phyloP scores from a whole-genome alignment of 2,888 invertebrate genomes.

The Perizoma flavofasciatum region DNA sequence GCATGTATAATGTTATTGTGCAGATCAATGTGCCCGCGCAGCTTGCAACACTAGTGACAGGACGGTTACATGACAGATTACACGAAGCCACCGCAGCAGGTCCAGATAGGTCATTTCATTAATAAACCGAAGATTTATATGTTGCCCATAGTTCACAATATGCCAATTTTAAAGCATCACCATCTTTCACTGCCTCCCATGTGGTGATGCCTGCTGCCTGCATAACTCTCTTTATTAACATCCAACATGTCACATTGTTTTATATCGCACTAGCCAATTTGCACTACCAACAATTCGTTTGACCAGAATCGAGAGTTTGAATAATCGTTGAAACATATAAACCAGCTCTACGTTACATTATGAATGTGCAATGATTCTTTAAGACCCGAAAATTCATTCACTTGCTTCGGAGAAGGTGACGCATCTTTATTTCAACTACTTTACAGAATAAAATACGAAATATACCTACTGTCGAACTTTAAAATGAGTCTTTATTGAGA shows the following conservation, averaged over 20 bases:
- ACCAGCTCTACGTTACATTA: conserved; percentile 41
- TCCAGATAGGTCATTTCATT: conserved; percentile 49
- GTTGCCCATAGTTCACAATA: conserved; percentile 20
- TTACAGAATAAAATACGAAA: conserved; percentile 1
- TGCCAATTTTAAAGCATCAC: conserved; percentile 10
- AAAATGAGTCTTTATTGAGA: conserved; percentile 13
- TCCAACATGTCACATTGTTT: conserved; percentile 49
- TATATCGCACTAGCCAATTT: conserved; percentile 52
- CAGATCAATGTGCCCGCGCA: conserved; percentile 50
- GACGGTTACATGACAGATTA: conserved; percentile 66
- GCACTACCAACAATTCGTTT: conserved; percentile 49
- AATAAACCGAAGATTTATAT: conserved; percentile 35
- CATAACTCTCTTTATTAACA: conserved; percentile 42
- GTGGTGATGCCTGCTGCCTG: conserved; percentile 37
- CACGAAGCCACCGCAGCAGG: conserved; percentile 48
- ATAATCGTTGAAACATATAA: conserved; percentile 47
- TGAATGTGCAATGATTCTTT: conserved; percentile 46
- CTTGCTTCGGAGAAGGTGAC: conserved; percentile 41
- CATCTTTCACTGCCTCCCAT: conserved; percentile 23
- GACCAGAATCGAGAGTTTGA: conserved; percentile 49
- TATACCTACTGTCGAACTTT: neutral
- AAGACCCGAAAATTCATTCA: conserved; percentile 49
- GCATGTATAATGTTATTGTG: conserved; percentile 78
- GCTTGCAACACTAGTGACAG: conserved; percentile 65
- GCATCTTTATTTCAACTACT: conserved; percentile 17